Conservation (phyloP, 1,140 invertebrate species). For the Diuraphis noxia region DNA sequence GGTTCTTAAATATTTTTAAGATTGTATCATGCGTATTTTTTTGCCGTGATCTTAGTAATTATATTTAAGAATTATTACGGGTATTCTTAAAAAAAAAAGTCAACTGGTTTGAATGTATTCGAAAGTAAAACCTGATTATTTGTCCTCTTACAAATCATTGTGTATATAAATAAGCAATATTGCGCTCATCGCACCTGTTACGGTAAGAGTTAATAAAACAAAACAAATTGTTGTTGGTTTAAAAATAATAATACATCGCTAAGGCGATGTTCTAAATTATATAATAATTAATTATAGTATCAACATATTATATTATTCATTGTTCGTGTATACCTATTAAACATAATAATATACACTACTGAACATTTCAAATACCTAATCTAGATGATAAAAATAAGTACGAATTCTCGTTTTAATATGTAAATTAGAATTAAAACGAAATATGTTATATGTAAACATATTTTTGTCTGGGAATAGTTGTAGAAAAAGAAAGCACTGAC, state of each 20-base stretch:
- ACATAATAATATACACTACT: neutral
- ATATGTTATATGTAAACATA: neutral
- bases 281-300: neutral
- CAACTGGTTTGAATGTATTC: constrained; percentile 29
- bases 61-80: neutral
- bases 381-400: neutral
- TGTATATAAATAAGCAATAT: neutral
- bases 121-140: constrained; percentile 46
- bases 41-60: neutral
- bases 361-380: neutral
- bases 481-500: neutral
- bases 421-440: neutral
- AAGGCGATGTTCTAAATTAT: neutral
- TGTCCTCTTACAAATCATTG: neutral
- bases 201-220: neutral
- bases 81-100: constrained; percentile 21
- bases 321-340: neutral
- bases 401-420: neutral
- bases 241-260: neutral
- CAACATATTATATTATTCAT: neutral
- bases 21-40: too few species aligned
- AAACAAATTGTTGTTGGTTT: neutral
- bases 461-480: neutral
- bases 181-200: neutral
- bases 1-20: neutral